phyloP scores from a whole-genome alignment of 1,140 invertebrate genomes.

The Centruroides sculpturatus region DNA sequence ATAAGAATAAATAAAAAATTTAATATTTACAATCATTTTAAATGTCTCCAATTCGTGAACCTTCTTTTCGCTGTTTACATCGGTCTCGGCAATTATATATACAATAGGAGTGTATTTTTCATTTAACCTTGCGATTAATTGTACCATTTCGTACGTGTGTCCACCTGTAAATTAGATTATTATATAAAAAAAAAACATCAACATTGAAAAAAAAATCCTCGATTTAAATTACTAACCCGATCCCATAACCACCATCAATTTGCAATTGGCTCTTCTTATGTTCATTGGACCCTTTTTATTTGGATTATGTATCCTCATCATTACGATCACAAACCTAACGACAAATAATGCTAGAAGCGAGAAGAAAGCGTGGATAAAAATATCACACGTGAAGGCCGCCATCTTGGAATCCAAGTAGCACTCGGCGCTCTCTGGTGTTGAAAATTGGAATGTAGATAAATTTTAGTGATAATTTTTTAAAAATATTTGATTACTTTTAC shows the following conservation, averaged over 20 bases:
- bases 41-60: slow-evolving; percentile 20
- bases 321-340: slow-evolving; percentile 4
- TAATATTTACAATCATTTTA: no score
- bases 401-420: no score
- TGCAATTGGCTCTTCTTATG: background rate
- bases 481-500: no score
- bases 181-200: no score
- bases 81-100: slow-evolving; percentile 65
- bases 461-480: no score
- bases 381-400: no score
- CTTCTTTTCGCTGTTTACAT: slow-evolving; percentile 54
- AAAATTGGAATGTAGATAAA: no score
- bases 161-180: slow-evolving; percentile 34
- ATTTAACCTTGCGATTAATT: slow-evolving; percentile 45
- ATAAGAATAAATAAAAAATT: no score
- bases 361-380: background rate
- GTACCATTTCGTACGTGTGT: slow-evolving; percentile 79
- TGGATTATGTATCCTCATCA: background rate
- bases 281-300: background rate
- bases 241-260: slow-evolving; percentile 21
- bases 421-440: no score
- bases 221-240: slow-evolving; percentile 17
- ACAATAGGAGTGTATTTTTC: slow-evolving; percentile 47
- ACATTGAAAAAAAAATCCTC: no score
- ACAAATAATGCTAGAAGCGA: slow-evolving; percentile 1